Evolutionary conservation across 2,113 vertebrate genomes (phyloP), one percentile per base, ranked within the genome.

Genomic region (Pedionomus torquatus): DNA sequence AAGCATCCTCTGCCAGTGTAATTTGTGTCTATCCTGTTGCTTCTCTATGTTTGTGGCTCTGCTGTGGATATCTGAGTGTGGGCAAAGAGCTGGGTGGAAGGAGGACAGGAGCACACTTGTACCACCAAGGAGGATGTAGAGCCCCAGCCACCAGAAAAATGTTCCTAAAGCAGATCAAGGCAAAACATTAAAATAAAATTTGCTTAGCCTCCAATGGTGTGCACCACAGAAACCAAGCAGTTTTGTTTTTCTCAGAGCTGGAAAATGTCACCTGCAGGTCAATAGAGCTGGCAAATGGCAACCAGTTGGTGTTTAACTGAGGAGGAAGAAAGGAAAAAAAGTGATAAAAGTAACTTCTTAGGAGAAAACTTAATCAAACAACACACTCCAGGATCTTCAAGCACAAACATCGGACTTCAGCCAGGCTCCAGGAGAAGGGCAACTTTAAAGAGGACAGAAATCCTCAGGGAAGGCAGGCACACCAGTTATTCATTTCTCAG

Each of bases 1-100:
- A 93, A 64, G 17, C 37, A 60, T 46, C 2, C 0, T 51, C 39
- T 64, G 14, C 51, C 21, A 20, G 19, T 33, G 25, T 41, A 75
- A 46, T 37, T 43, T 58, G 13, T 55, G 21, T 31, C 30, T 51
- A 1, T 10, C 19, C 12, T 65, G 48, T n/a, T 68, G 30, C 30
- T 83, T 77, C 46, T 33, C 37, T 24, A 8, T 37, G 63, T 78
- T 57, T 46, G 17, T 15, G 35, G 41, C 20, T 74, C 9, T 3
- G 1, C 44, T 52, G 30, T 5, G 25, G 49, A 26, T 43, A 74
- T 1, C 4, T 4, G 2, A 1, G 3, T 13, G 4, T 1, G 6
- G 58, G 43, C 2, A 5, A 65, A 46, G 16, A 41, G 11, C 57
- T 61, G 33, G 11, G 24, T 16, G 16, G 35, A n/a, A n/a, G n/a